phyloP scores from a whole-genome alignment of 2,113 vertebrate species.

The Ceuthmochares aereus region DNA sequence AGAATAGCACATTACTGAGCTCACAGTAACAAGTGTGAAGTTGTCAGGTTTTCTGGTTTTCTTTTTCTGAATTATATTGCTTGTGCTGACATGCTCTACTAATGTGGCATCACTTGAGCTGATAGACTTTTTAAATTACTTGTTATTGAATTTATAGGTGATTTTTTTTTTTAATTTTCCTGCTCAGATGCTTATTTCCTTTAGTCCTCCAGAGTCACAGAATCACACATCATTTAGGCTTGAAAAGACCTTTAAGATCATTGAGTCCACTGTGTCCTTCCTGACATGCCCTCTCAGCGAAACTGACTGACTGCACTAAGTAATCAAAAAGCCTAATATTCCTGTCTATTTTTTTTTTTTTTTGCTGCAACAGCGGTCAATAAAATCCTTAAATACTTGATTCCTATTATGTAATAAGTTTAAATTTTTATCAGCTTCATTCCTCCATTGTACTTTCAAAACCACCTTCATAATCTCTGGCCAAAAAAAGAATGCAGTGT shows the following conservation, averaged over 20 bases:
- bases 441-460: not conserved
- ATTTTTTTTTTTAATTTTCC: not conserved
- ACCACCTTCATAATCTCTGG: not conserved
- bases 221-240: no score
- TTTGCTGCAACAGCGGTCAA: not conserved
- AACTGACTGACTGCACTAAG: not conserved
- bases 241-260: no score
- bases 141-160: not conserved
- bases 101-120: not conserved
- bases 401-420: not conserved
- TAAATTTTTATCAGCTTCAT: not conserved
- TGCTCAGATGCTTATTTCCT: not conserved
- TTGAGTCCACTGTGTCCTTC: not conserved
- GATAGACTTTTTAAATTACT: not conserved
- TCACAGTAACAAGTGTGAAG: not conserved
- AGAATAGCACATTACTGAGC: not conserved
- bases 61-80: not conserved
- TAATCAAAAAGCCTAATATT: not conserved
- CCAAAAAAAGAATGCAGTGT: not conserved
- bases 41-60: not conserved
- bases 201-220: not conserved
- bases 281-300: not conserved
- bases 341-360: fast-evolving
- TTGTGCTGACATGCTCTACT: not conserved
- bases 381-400: not conserved